Conservation (phyloP, 1,140 invertebrate species). For the Nilaparvata lugens region DNA sequence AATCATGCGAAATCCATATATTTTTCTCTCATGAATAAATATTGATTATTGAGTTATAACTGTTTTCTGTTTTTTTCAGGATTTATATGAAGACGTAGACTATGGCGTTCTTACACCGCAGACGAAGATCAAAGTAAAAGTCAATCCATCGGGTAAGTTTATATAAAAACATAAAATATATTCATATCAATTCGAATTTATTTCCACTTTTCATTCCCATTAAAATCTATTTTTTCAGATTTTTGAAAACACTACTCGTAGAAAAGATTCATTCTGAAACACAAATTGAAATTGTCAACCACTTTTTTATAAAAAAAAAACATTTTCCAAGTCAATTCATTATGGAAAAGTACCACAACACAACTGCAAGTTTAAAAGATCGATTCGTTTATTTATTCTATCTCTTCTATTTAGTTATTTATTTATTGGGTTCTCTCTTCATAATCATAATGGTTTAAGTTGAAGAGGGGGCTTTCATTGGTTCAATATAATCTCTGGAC, state of each 20-base stretch:
- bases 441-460: too few relatives aligned
- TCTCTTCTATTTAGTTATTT: too few relatives aligned
- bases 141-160: constrained; percentile 79
- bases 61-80: constrained; percentile 41
- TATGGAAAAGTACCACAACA: too few relatives aligned
- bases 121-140: constrained; percentile 85
- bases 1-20: too few relatives aligned
- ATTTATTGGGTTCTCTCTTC: too few relatives aligned
- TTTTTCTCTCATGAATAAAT: too few relatives aligned
- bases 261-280: neutral
- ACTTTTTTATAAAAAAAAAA: neutral
- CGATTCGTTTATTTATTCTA: too few relatives aligned
- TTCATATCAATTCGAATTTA: neutral
- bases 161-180: constrained; percentile 20
- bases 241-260: neutral
- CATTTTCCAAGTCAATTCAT: too few relatives aligned
- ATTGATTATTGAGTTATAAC: neutral
- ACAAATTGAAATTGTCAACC: neutral
- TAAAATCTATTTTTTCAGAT: neutral
- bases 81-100: constrained; percentile 77
- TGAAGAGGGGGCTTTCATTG: too few relatives aligned
- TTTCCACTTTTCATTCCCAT: neutral
- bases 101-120: constrained; percentile 72
- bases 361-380: too few relatives aligned
- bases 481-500: too few relatives aligned